Evolutionary conservation across 1,140 invertebrate species (phyloP), one percentile per base, ranked within the genome.

Genomic region (Sinella curviseta): DNA sequence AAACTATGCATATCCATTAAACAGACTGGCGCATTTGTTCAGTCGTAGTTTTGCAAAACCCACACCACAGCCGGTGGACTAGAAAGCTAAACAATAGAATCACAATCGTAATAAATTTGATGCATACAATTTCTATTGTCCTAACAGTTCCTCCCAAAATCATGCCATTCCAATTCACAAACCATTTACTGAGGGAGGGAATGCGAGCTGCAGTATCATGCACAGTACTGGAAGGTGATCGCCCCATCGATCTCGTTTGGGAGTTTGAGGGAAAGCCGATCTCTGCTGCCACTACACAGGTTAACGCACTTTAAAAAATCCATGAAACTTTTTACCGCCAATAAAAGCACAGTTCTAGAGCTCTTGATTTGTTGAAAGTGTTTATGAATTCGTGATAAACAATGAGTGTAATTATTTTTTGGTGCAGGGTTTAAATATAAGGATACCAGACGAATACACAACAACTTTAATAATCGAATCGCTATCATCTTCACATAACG

Each of bases 161-260:
- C 86, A 90, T 95, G 87, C 93, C 94, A 30, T 95, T 94, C 83
- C 91, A 94, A 87, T 92, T 94, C 57, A 91, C 94, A 87, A 92
- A 91, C 35, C 91, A 93, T 84, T 88, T 93, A 84, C 88, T 95
- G 76, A 90, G 94, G 77, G 95, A 97, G 88, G 96, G 96, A 17
- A 96, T 96, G 90, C 89, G 96, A 78, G 94, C 95, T 14, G 94
- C 94, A 33, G 94, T 98, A 82, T 94, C 95, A 78, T 98, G 97
- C 88, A 94, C 95, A 85, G 95, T 98, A 82, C 92, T 96, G 85
- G 95, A 96, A 88, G 97, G 97, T 17, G 96, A 99, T 89, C 90
- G 95, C 80, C 96, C 96, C 26, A 92, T 99, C 81, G 92, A 91
- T 77, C 95, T 98, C 87, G 89, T 81, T 16, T 91, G 90, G 90